Evolutionary conservation across 1,140 invertebrate species (phyloP), one percentile per base, ranked within the genome.

Genomic region (Uloborus diversus): DNA sequence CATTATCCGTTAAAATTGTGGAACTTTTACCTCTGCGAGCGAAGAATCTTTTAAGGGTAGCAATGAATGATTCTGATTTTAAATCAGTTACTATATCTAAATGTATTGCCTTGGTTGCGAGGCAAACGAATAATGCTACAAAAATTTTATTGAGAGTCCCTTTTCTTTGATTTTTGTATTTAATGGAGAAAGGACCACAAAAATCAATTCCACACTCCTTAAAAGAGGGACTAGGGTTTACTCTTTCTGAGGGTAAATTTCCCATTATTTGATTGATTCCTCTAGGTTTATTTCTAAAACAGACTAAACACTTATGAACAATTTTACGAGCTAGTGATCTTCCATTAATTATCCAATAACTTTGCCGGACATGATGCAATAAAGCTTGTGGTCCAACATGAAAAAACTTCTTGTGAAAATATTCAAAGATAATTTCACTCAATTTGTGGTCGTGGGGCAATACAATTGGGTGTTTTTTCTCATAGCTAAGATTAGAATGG

Each of bases 371-470:
- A 33, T 28, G 28, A 62, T 33, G 32, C 20, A 62, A 33, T n/a
- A 51, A n/a, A 32, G 25, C 64, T 32, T 68, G 64, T 42, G 64
- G 64, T 9, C 42, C 47, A 51, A 68, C 17, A 28, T 51, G 64
- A 68, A 68, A 32, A 28, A 68, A 28, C 32, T 20, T 28, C 27
- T 1, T 68, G 27, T 68, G 65, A 14, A 68, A 68, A 20, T 27
- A 51, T 9, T 53, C 17, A 42, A 68, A 68, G 5, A 51, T 51
- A 51, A 51, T 28, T 51, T 4, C 20, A 68, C 17, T 68, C 32
- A 68, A 51, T 51, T 51, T 68, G n/a, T n/a, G n/a, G n/a, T n/a
- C n/a, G n/a, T n/a, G n/a, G n/a, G n/a, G n/a, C n/a, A n/a, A n/a
- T n/a, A n/a, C n/a, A n/a, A n/a, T n/a, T n/a, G n/a, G n/a, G n/a